Base-by-base conservation (phyloP, 1,140 invertebrate genomes). In the Heliconius melpomene region DNA sequence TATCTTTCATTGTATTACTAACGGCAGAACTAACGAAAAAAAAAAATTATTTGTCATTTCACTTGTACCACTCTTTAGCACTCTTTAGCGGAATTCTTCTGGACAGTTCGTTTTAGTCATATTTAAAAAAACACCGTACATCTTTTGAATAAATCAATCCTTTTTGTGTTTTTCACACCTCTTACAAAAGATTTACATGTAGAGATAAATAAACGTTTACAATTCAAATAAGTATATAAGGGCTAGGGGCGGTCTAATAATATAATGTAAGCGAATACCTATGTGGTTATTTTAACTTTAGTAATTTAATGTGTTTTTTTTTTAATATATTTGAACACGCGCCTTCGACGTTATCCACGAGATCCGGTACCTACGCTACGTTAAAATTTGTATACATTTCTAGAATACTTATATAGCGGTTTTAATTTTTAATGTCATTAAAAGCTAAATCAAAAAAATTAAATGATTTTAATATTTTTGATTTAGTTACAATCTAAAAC, bases 71-170 rank as follows among this genome's bases (percentile, higher is more conserved):
- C n/a, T n/a, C n/a, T n/a, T n/a, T n/a, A n/a, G n/a, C 23, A 66
- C 23, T 26, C 9, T 52, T 52, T 75, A 75, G 32, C 52, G 76
- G n/a, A 29, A 26, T 29, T 66, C 1, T 66, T 66, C 26, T 66
- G 29, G 60, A 66, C 60, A 66, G 60, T 66, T 66, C 73, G 79
- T 32, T 79, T 74, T 79, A 23, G 9, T 11, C 60, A 66, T 66
- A 66, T 66, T 66, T 20, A 77, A 50, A 46, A 36, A 72, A 38
- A 72, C 38, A 73, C 6, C 2, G 13, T 40, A 74, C 38, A 74
- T 16, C 32, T 23, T 70, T n/a, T 60, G 38, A 60, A 76, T 57
- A 60, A 23, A 29, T 20, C 57, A 38, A 54, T 70, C 38, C 36
- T 60, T 77, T 20, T 60, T 66, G 13, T 29, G 23, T 66, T 26